Evolutionary conservation across 2,113 vertebrate genomes (phyloP).

Genomic region (Spizaetus ornatus): DNA sequence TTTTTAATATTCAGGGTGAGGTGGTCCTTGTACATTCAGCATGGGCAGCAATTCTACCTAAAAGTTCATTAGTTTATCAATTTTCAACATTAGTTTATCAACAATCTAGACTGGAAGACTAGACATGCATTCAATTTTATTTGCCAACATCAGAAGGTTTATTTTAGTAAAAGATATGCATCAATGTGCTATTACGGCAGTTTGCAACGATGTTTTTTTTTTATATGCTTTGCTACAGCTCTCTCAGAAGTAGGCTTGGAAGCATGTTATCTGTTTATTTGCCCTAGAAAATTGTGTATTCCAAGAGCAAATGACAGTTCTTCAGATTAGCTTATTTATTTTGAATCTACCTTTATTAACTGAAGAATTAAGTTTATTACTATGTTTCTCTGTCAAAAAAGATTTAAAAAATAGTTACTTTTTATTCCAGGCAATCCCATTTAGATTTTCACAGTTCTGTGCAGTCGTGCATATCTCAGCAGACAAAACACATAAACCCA

Average conservation of each 20-base stretch:
- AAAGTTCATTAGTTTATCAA: not conserved
- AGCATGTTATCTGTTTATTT: not conserved
- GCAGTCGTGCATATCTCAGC: not conserved
- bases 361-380: not conserved
- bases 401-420: not conserved
- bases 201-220: not conserved
- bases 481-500: not conserved
- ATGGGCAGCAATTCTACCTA: not conserved
- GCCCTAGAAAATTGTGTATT: not conserved
- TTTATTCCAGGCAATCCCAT: not conserved
- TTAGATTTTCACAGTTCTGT: not conserved
- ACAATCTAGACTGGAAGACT: not conserved
- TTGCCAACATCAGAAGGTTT: not conserved
- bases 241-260: not conserved
- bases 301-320: not conserved
- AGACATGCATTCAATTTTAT: not conserved
- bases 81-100: not conserved
- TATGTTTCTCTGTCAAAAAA: not conserved
- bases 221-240: not conserved
- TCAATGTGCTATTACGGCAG: fast-evolving
- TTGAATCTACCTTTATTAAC: not conserved
- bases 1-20: not conserved
- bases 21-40: not conserved
- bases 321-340: not conserved
- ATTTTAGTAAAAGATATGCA: not conserved